A percentile compares a stretch with the other conserved stretches of the same genome.
These are phyloP conservation scores for Calycopis cecrops DNA, from an alignment of 1,140 invertebrate species.

Conservation along the genomic window DNA sequence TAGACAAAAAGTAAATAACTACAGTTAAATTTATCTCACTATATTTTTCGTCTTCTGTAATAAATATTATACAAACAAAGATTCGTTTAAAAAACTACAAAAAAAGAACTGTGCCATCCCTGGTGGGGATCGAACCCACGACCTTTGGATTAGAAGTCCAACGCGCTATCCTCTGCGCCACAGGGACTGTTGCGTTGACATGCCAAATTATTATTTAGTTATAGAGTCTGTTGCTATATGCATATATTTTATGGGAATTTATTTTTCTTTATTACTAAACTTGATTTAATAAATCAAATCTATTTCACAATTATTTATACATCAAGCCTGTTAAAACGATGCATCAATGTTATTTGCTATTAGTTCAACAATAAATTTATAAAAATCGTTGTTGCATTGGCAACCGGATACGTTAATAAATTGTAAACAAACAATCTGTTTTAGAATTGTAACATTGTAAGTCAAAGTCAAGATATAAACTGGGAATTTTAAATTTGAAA, in stretches of 20 bases:
- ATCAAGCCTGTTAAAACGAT: neutral
- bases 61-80: no score
- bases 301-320: neutral
- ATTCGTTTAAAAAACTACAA: neutral
- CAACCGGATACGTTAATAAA: conserved; percentile 53
- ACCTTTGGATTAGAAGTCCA: conserved; percentile 53
- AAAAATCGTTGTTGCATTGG: conserved; percentile 18
- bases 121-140: conserved; percentile 80
- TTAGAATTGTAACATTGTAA: no score
- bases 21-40: no score
- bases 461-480: conserved; percentile 25
- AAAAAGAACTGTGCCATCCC: conserved; percentile 62
- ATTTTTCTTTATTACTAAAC: neutral
- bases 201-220: conserved; percentile 20
- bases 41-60: no score
- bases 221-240: conserved; percentile 4
- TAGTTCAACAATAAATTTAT: neutral
- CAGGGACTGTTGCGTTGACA: conserved; percentile 52
- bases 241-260: neutral
- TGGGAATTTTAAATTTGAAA: conserved; percentile 54
- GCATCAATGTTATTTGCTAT: neutral
- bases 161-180: conserved; percentile 65
- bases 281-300: neutral
- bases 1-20: no score
- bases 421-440: conserved; percentile 26